These are phyloP conservation scores for Bungarus multicinctus DNA, from an alignment of 2,113 vertebrate species.

Conservation along the genomic window DNA sequence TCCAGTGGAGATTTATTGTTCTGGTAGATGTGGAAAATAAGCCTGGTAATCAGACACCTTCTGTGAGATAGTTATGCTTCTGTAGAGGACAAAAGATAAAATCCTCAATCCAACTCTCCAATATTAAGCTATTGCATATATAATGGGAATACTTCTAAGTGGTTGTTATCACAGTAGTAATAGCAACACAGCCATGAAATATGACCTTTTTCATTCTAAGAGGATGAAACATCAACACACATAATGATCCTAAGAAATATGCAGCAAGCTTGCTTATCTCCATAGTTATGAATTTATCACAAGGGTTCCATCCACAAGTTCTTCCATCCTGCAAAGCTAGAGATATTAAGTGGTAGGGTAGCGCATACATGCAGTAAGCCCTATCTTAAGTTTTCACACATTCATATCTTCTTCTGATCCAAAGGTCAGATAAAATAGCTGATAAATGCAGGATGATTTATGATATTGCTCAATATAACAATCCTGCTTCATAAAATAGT, in stretches of 20 bases:
- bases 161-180: not conserved
- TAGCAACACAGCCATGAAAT: not conserved
- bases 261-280: slow-evolving; percentile 10
- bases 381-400: too few relatives aligned
- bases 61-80: slow-evolving; percentile 47
- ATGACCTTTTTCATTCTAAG: not conserved
- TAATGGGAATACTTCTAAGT: slow-evolving; percentile 32
- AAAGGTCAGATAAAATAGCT: not conserved
- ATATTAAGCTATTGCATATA: slow-evolving; percentile 35
- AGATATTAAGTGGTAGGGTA: not conserved
- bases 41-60: slow-evolving; percentile 47
- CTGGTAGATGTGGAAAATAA: slow-evolving; percentile 32
- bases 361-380: not conserved
- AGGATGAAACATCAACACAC: not conserved
- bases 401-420: not conserved
- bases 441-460: not conserved
- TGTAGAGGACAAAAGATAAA: slow-evolving; percentile 35
- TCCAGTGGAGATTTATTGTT: slow-evolving; percentile 27
- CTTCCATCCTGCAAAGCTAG: not conserved
- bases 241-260: slow-evolving; percentile 1
- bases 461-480: not conserved
- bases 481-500: not conserved
- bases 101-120: slow-evolving; percentile 29
- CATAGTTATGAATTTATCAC: not conserved
- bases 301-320: not conserved